Evolutionary conservation across 2,888 invertebrate genomes (phyloP), one percentile per base, ranked within the genome.

Genomic region (Archips xylosteana): DNA sequence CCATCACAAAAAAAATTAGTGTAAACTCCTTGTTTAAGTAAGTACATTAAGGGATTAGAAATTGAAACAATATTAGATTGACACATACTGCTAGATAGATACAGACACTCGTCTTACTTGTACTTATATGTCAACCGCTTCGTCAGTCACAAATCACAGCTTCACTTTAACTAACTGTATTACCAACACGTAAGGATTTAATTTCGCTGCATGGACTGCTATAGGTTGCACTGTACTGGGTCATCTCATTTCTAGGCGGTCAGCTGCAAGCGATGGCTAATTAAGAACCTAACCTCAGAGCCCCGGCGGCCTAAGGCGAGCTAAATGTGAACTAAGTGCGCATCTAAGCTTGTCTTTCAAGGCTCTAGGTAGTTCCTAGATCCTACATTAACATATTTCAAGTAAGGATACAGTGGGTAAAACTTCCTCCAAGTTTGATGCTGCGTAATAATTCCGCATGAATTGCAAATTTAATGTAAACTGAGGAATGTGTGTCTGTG

Each of bases 221-320:
- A 45, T 10, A 49, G 47, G 47, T 60, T 65, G 64, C 65, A 61
- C 47, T 70, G 49, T 39, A 69, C 70, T 70, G 62, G 70, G 71
- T 72, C 70, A 60, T 89, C 88, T 87, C 86, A 88, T 87, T 89
- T 87, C 86, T 83, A 81, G 89, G 91, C 87, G 93, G 93, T 92
- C 92, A 92, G 89, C 89, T 89, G 87, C 88, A 82, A 87, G 88
- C 86, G 91, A 91, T 89, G 87, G 90, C 89, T 92, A 92, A 94
- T 94, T 94, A 93, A 91, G 92, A 89, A 91, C 87, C 85, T 87
- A 87, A 91, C 92, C 92, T 89, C 91, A 87, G 84, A 82, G 84
- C 81, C 82, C 85, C 79, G 82, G 82, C 87, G 83, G 89, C 80
- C 82, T 88, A 84, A 88, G 90, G 89, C 89, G 83, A 81, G 84